Percentiles rank a stretch among this genome's conserved stretches.
These are phyloP conservation scores for Zaprionus lineosus DNA, from an alignment of 2,888 invertebrate species.

Conservation along the genomic window DNA sequence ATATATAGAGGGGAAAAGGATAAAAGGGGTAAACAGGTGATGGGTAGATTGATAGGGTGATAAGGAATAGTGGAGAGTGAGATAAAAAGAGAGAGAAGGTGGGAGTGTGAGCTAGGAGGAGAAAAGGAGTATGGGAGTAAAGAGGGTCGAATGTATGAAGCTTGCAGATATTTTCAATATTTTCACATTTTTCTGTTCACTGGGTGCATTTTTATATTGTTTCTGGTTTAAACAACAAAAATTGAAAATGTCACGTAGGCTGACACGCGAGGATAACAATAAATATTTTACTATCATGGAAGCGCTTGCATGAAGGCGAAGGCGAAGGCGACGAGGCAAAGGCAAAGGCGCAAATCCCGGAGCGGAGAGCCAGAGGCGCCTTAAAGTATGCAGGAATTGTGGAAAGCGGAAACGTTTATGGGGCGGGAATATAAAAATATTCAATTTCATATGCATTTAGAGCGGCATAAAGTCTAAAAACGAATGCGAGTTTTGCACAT, in stretches of 20 bases:
- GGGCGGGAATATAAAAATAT: conserved; percentile 53
- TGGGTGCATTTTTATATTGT: conserved; percentile 5
- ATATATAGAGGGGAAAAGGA: no score
- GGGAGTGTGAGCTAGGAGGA: no score
- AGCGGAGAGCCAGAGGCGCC: conserved; percentile 35
- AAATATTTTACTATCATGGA: conserved; percentile 45
- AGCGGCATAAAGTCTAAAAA: conserved; percentile 46
- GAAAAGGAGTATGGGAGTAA: no score
- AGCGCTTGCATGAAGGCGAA: conserved; percentile 5
- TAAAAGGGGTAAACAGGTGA: no score
- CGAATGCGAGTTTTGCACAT: conserved; percentile 36
- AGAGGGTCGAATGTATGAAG: no score
- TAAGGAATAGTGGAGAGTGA: no score
- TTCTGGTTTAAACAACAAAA: conserved; percentile 22
- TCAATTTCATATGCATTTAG: conserved; percentile 59
- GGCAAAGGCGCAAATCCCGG: no score
- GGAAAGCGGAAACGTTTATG: conserved; percentile 37
- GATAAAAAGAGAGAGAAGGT: no score
- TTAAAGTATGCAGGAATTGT: conserved; percentile 51
- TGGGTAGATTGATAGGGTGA: no score
- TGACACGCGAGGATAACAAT: conserved; percentile 51
- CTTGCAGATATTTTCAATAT: no score
- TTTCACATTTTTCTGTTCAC: not conserved
- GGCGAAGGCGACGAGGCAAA: conserved; percentile 14
- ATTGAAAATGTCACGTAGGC: conserved; percentile 59